phyloP scores from a whole-genome alignment of 2,113 vertebrate genomes.

The Carlito syrichta region DNA sequence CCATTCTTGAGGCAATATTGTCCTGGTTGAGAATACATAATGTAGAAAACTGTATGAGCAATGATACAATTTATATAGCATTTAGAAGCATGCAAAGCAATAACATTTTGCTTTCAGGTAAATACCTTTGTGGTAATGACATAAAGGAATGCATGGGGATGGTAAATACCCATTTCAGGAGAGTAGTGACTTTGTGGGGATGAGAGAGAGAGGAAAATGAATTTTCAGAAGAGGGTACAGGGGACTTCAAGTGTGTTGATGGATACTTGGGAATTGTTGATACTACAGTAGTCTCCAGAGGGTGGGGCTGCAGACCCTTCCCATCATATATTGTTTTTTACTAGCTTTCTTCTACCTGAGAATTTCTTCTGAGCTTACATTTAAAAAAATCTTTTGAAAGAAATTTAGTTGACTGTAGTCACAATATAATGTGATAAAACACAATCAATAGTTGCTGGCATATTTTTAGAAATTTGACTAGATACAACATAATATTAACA shows the following conservation, averaged over 20 bases:
- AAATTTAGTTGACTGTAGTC: background rate
- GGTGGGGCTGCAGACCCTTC: background rate
- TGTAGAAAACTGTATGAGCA: background rate
- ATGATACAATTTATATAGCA: background rate
- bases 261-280: background rate
- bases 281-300: background rate
- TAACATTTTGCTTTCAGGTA: background rate
- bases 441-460: background rate
- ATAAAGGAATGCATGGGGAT: background rate
- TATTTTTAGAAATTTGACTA: conserved; percentile 13
- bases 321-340: background rate
- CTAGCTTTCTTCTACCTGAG: background rate
- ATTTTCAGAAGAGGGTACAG: background rate
- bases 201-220: background rate
- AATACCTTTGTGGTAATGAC: background rate
- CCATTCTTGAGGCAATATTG: background rate
- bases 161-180: background rate
- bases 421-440: background rate
- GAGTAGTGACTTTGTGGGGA: background rate
- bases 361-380: background rate
- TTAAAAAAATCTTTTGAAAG: background rate
- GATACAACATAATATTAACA: background rate
- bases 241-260: background rate
- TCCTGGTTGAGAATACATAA: background rate
- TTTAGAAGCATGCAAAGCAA: background rate